Evolutionary conservation across 1,140 invertebrate species (phyloP).

Genomic region (Drosophila nigrodunni): DNA sequence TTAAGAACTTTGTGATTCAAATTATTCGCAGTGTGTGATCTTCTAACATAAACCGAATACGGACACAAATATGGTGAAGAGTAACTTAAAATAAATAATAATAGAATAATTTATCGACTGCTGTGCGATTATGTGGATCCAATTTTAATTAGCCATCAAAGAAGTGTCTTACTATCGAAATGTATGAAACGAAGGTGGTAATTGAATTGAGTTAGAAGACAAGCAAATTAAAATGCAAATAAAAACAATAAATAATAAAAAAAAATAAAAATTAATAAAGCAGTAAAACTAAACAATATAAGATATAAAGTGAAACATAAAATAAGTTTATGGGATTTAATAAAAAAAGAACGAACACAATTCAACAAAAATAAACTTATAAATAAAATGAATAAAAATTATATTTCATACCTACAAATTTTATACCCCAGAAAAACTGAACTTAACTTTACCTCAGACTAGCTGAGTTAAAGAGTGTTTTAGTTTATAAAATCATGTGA

Average conservation of each 20-base stretch:
- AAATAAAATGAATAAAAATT: background rate
- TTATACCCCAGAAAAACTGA: too few species aligned
- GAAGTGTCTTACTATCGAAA: background rate
- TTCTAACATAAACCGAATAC: background rate
- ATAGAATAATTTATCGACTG: constrained; percentile 4
- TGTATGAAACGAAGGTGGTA: background rate
- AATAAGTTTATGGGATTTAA: background rate
- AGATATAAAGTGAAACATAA: background rate
- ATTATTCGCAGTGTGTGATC: background rate
- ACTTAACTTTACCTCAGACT: background rate
- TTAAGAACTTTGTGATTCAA: constrained; percentile 8
- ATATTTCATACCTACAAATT: too few species aligned
- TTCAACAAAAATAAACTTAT: background rate
- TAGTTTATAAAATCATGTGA: too few species aligned
- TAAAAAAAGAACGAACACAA: background rate
- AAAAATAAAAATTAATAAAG: background rate
- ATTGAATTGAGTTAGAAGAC: background rate
- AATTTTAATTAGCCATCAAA: constrained; percentile 32
- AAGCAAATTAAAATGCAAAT: background rate
- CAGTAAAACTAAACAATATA: background rate
- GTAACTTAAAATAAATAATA: constrained; percentile 3
- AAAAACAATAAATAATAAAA: constrained; percentile 6
- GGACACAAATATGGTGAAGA: background rate
- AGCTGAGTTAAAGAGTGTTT: too few species aligned
- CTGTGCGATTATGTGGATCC: constrained; percentile 8